Conservation (phyloP, 2,888 invertebrate species). For the Adelognathus sp. region DNA sequence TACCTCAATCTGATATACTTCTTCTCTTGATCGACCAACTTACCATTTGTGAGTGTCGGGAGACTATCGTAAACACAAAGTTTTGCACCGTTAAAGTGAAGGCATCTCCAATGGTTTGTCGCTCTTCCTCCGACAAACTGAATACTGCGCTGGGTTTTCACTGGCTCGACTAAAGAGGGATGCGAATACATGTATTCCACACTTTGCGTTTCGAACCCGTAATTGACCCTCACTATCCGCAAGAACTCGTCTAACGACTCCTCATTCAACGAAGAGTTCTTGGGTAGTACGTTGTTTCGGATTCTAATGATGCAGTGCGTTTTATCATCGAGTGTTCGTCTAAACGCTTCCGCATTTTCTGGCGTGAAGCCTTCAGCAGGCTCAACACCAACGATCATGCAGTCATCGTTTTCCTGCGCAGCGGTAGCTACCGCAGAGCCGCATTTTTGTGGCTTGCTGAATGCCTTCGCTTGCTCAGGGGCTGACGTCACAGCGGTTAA, state of each 20-base stretch:
- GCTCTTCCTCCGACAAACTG: conserved; percentile 54
- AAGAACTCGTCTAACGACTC: not conserved
- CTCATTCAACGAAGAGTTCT: not conserved
- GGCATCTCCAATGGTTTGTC: conserved; percentile 55
- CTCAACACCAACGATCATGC: not conserved
- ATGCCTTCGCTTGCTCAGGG: not conserved
- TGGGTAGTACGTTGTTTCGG: not conserved
- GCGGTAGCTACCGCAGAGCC: not conserved
- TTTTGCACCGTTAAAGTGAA: conserved; percentile 47
- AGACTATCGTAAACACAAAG: conserved; percentile 57
- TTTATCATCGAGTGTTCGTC: not conserved
- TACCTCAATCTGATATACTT: conserved; percentile 45
- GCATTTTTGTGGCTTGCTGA: not conserved
- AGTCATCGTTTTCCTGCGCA: not conserved
- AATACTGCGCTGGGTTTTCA: conserved; percentile 3
- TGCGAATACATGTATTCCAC: not conserved
- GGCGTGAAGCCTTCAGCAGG: not conserved
- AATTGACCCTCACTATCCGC: not conserved
- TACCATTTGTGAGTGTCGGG: not conserved
- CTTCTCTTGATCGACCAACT: conserved; percentile 24
- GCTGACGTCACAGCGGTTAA: too few species aligned
- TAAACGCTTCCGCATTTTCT: not conserved
- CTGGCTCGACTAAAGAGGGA: not conserved
- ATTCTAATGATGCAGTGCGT: not conserved
- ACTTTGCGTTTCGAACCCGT: not conserved